Conservation (phyloP, 2,113 vertebrate genomes). For the Pangasianodon hypophthalmus region DNA sequence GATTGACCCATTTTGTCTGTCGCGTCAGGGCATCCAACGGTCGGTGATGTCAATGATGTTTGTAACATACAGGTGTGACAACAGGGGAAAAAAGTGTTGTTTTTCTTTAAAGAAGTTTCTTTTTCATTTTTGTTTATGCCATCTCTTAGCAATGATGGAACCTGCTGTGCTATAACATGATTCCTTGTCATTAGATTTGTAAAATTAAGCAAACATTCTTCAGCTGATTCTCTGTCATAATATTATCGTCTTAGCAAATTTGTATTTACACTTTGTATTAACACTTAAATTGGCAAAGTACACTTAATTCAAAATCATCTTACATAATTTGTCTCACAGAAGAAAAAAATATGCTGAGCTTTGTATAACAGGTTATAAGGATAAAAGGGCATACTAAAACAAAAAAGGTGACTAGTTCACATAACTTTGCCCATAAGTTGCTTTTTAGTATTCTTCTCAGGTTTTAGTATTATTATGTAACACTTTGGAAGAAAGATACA, state of each 20-base stretch:
- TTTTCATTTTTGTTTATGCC: no score
- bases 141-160: not conserved
- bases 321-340: not conserved
- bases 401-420: not conserved
- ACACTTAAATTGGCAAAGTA: not conserved
- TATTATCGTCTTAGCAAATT: not conserved
- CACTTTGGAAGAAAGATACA: constrained; percentile 58
- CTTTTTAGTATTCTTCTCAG: constrained; percentile 31
- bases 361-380: not conserved
- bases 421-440: constrained; percentile 29
- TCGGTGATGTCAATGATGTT: not conserved
- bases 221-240: not conserved
- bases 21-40: not conserved
- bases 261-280: not conserved
- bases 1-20: not conserved
- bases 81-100: not conserved
- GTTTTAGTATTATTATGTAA: constrained; percentile 30
- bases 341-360: not conserved
- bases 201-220: not conserved
- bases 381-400: not conserved
- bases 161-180: not conserved
- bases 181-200: not conserved
- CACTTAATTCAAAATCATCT: not conserved
- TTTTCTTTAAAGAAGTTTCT: no score
- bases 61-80: not conserved